A percentile compares a stretch with the other conserved stretches of the same genome.
Conservation (phyloP, 2,113 vertebrate species). For the Cynoglossus semilaevis region DNA sequence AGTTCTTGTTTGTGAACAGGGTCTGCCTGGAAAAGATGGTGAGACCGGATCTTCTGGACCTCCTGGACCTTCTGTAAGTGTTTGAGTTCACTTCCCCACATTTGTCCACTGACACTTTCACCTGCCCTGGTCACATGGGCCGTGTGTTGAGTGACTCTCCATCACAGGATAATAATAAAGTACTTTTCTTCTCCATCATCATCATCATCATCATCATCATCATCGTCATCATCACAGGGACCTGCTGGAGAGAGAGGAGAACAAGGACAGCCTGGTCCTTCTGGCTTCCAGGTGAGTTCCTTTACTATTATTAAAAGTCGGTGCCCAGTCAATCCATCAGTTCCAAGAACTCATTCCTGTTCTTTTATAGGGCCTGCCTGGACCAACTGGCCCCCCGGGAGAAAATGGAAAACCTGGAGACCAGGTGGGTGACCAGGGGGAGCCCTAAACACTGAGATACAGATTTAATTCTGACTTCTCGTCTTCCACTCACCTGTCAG, state of each 20-base stretch:
- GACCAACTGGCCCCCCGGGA: constrained; percentile 88
- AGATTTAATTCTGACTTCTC: no score
- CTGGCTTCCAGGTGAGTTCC: constrained; percentile 90
- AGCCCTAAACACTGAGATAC: no score
- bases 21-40: constrained; percentile 95
- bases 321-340: no score
- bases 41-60: constrained; percentile 90
- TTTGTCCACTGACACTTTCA: not conserved
- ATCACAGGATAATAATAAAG: constrained; percentile 4
- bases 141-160: no score
- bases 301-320: constrained; percentile 9
- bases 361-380: constrained; percentile 87
- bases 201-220: no score
- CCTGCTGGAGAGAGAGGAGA: constrained; percentile 93
- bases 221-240: no score
- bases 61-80: constrained; percentile 87
- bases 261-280: constrained; percentile 89
- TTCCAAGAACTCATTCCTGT: constrained; percentile 13
- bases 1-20: constrained; percentile 72
- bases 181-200: constrained; percentile 15
- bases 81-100: not conserved
- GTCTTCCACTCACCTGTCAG: not conserved
- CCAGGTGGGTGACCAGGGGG: constrained; percentile 84
- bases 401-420: constrained; percentile 94
- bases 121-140: not conserved